phyloP scores from a whole-genome alignment of 1,140 invertebrate genomes.

The Anoplolepis gracilipes region DNA sequence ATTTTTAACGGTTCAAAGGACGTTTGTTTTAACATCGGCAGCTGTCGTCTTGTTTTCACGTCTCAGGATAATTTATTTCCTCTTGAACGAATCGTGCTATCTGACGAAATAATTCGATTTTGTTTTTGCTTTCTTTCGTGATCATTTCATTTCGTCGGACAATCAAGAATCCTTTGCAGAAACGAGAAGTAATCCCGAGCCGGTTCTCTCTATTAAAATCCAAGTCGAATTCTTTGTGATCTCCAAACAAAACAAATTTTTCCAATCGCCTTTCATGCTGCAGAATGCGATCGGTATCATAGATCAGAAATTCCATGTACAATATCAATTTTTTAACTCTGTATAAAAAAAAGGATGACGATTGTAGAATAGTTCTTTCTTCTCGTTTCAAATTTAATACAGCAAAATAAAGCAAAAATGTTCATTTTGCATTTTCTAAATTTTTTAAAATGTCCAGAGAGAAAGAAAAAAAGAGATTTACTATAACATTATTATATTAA shows the following conservation, averaged over 20 bases:
- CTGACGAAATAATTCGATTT: constrained; percentile 57
- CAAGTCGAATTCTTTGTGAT: constrained; percentile 61
- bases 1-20: constrained; percentile 10
- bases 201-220: constrained; percentile 71
- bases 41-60: constrained; percentile 25
- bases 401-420: not conserved
- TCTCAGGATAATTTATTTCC: constrained; percentile 33
- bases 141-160: constrained; percentile 70
- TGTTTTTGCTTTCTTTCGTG: constrained; percentile 51
- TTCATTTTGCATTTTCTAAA: not conserved
- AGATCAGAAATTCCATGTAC: constrained; percentile 22
- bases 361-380: not conserved
- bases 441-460: not conserved
- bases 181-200: constrained; percentile 67
- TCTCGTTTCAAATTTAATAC: not conserved
- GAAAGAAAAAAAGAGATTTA: not conserved
- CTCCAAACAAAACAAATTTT: constrained; percentile 59
- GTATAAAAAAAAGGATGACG: not conserved
- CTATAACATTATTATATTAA: constrained; percentile 1
- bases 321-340: constrained; percentile 17
- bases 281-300: constrained; percentile 21
- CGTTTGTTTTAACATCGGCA: constrained; percentile 8
- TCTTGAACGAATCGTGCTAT: constrained; percentile 27
- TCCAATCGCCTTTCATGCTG: constrained; percentile 64
- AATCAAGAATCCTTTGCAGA: constrained; percentile 60